Percentiles rank a stretch among this genome's conserved stretches.
Conservation (phyloP, 2,797 vertebrate genomes). For the Cossypha niveicapilla region DNA sequence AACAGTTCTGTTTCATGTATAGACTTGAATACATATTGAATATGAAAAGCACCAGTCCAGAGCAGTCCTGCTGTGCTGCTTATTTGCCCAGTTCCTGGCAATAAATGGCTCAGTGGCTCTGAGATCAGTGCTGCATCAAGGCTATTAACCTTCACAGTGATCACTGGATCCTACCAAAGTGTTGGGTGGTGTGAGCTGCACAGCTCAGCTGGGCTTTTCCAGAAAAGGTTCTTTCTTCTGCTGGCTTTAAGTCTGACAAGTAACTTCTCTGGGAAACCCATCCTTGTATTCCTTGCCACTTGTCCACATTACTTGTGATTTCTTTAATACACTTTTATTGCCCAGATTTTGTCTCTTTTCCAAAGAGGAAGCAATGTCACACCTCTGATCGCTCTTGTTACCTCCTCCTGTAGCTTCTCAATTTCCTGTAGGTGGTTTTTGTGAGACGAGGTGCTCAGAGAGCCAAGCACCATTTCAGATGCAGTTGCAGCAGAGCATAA, state of each 20-base stretch:
- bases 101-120: not conserved
- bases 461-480: not conserved
- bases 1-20: not conserved
- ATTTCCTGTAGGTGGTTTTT: not conserved
- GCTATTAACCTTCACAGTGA: not conserved
- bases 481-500: not conserved
- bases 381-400: rapidly evolving
- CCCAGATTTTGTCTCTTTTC: not conserved
- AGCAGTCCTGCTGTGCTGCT: not conserved
- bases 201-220: not conserved
- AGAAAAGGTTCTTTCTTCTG: not conserved
- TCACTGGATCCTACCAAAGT: not conserved
- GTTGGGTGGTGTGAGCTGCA: not conserved
- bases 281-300: not conserved
- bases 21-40: not conserved
- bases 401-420: not conserved
- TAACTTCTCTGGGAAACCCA: not conserved
- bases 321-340: not conserved
- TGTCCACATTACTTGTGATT: not conserved
- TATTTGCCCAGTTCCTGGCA: not conserved
- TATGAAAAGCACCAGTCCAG: not conserved
- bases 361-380: not conserved
- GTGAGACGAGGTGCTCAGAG: not conserved
- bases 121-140: not conserved
- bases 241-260: not conserved